Conservation (phyloP, 2,113 vertebrate species). For the Tor tambroides region DNA sequence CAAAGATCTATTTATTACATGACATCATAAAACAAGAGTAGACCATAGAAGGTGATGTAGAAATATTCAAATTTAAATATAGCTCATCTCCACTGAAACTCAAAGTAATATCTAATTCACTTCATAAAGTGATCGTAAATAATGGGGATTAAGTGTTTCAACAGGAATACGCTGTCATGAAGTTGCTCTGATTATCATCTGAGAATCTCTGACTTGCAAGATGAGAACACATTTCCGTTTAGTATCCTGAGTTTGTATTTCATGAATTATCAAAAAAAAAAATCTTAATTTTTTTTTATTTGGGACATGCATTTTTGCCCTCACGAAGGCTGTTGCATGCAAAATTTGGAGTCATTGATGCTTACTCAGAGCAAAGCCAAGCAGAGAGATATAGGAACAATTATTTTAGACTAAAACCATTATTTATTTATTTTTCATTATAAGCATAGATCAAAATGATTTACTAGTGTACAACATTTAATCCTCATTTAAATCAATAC, state of each 20-base stretch:
- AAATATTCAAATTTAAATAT: neutral
- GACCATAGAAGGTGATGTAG: neutral
- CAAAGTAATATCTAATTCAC: neutral
- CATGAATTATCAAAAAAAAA: neutral
- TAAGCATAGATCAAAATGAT: neutral
- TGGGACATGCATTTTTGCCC: neutral
- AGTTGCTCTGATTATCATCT: neutral
- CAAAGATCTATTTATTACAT: neutral
- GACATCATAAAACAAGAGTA: neutral
- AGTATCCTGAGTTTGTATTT: neutral
- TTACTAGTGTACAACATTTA: too few species aligned
- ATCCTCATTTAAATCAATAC: neutral
- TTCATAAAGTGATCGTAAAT: neutral
- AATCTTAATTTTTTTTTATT: neutral
- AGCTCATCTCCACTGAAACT: neutral
- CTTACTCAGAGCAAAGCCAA: neutral
- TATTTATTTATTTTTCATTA: neutral
- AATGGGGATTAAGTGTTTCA: neutral
- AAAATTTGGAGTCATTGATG: neutral
- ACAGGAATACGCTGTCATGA: neutral
- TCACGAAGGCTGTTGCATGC: neutral
- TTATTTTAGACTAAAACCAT: neutral
- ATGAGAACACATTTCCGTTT: neutral
- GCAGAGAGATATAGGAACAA: neutral
- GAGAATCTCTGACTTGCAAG: neutral